These are phyloP conservation scores for Zoanthus solanderi DNA, from an alignment of 92 coral and sea anemone species.

Conservation along the genomic window DNA sequence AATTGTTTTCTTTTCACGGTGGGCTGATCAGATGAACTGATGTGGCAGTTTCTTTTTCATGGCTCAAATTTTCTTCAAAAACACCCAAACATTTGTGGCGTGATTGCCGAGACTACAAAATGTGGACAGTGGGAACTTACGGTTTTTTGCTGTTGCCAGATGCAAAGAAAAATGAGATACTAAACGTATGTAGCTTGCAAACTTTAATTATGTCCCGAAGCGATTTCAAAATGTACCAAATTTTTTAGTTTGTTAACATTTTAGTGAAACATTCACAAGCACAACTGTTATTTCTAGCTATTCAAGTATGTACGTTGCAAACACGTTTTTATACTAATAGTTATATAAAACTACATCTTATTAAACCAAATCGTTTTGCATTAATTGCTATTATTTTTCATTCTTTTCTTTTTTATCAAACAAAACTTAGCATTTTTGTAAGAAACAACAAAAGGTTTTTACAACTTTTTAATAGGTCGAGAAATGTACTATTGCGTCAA, in stretches of 20 bases:
- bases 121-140: conserved; percentile 42
- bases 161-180: conserved; percentile 40
- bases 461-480: conserved; percentile 15
- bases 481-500: conserved; percentile 32
- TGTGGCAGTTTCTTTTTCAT: not conserved
- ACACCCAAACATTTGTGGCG: conserved; percentile 9
- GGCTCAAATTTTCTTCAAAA: conserved; percentile 4
- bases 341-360: not conserved
- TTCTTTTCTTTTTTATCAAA: not conserved
- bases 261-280: not conserved
- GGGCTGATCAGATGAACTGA: conserved; percentile 28
- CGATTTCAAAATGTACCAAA: conserved; percentile 7
- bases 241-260: conserved; percentile 13
- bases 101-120: conserved; percentile 15
- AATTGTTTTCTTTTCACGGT: conserved; percentile 39
- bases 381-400: not conserved
- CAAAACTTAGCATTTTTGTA: not conserved
- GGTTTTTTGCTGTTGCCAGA: conserved; percentile 45
- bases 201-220: not conserved
- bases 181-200: conserved; percentile 25
- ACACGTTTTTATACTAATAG: not conserved
- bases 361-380: not conserved
- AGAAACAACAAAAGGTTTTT: conserved; percentile 3
- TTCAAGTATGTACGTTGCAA: not conserved
- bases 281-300: not conserved